Conservation (phyloP, 2,113 vertebrate species). For the Lycaon pictus region DNA sequence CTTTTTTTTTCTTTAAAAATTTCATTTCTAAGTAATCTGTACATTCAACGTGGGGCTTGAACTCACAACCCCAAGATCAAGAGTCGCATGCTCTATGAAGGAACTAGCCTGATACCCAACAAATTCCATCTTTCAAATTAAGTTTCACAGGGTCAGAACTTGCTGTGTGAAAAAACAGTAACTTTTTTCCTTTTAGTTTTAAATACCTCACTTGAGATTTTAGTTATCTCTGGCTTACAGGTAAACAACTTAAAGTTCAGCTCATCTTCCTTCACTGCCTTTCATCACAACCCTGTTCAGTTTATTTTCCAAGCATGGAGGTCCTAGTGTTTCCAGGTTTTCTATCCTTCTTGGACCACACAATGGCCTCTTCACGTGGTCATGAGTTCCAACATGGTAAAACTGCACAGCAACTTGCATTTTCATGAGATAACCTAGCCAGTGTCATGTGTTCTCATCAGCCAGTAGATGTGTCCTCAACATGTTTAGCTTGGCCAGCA, state of each 20-base stretch:
- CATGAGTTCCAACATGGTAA: background rate
- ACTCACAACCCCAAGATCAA: background rate
- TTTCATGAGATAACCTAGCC: slow-evolving; percentile 20
- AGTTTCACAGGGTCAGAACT: background rate
- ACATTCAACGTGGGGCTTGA: background rate
- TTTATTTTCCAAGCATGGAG: background rate
- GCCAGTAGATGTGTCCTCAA: background rate
- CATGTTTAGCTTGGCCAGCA: background rate
- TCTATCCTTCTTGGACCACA: background rate
- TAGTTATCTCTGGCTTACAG: background rate
- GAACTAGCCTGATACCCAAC: background rate
- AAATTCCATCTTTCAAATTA: slow-evolving; percentile 19
- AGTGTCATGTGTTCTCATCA: background rate
- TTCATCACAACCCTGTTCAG: background rate
- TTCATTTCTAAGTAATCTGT: background rate
- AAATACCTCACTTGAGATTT: background rate
- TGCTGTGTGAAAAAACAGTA: background rate
- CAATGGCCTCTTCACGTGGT: background rate
- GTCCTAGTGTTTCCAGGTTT: background rate
- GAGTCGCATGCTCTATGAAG: background rate
- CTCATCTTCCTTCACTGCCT: background rate
- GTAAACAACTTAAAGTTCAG: background rate
- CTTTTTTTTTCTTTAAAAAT: background rate
- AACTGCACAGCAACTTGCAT: background rate
- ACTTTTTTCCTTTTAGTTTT: background rate